phyloP scores from a whole-genome alignment of 2,797 vertebrate species.

The Nothura maculosa region DNA sequence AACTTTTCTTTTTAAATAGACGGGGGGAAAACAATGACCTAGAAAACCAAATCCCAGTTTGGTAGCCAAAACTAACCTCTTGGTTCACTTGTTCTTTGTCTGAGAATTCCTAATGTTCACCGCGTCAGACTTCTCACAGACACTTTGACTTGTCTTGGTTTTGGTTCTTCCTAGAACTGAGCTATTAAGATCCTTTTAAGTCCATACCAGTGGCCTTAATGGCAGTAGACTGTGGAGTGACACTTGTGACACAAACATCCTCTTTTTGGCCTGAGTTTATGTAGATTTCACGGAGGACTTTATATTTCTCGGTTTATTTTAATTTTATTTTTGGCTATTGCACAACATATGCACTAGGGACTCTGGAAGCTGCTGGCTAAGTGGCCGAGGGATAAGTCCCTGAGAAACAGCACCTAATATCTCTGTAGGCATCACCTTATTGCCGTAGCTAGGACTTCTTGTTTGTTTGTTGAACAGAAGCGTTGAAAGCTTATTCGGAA shows the following conservation, averaged over 20 bases:
- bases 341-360: conserved; percentile 88
- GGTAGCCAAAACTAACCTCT: conserved; percentile 86
- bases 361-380: conserved; percentile 87
- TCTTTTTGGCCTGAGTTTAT: conserved; percentile 83
- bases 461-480: conserved; percentile 83
- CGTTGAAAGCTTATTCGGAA: conserved; percentile 83
- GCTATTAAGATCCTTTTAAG: conserved; percentile 80
- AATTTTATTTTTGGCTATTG: conserved; percentile 82
- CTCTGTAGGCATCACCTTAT: conserved; percentile 82
- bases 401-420: conserved; percentile 80
- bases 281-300: conserved; percentile 82
- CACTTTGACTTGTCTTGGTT: conserved; percentile 78
- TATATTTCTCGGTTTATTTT: conserved; percentile 84
- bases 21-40: conserved; percentile 81
- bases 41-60: conserved; percentile 88
- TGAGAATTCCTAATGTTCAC: conserved; percentile 79
- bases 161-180: conserved; percentile 78
- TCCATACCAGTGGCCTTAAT: conserved; percentile 85
- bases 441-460: conserved; percentile 82
- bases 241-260: conserved; percentile 77
- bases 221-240: conserved; percentile 83
- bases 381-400: conserved; percentile 85
- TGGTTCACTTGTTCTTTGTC: conserved; percentile 82
- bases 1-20: conserved; percentile 84
- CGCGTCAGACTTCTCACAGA: conserved; percentile 79